Percentiles rank a stretch among this genome's conserved stretches.
Evolutionary conservation across 1,140 invertebrate species (phyloP).

Genomic region (Musca domestica): DNA sequence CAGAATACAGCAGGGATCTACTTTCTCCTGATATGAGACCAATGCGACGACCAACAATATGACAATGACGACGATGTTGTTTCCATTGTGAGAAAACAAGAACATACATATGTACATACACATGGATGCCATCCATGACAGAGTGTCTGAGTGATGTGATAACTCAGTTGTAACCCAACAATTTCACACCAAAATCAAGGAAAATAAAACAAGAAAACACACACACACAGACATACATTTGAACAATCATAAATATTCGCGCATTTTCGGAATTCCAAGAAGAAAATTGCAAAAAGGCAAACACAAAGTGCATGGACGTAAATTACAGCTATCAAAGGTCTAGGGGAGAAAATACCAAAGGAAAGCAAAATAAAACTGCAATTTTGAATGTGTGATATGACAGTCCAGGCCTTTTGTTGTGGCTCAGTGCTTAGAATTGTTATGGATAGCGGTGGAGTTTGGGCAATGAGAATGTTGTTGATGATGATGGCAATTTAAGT

Average conservation of each 20-base stretch:
- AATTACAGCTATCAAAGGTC: neutral
- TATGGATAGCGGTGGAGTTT: neutral
- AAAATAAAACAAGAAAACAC: neutral
- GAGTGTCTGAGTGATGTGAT: constrained; percentile 26
- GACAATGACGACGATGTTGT: neutral
- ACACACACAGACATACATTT: neutral
- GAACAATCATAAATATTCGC: constrained; percentile 22
- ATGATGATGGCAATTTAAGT: constrained; percentile 52
- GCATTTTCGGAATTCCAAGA: constrained; percentile 3
- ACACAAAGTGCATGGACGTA: neutral
- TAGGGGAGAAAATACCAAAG: neutral
- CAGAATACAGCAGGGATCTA: neutral
- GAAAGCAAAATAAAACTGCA: constrained; percentile 11
- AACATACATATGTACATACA: no score
- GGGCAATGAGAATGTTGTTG: constrained; percentile 9
- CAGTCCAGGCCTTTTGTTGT: neutral
- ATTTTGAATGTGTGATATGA: no score
- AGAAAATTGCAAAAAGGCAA: constrained; percentile 9
- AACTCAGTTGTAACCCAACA: constrained; percentile 23
- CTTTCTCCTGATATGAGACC: constrained; percentile 10
- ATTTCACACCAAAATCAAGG: constrained; percentile 11
- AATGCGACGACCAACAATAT: neutral
- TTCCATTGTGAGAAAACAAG: neutral
- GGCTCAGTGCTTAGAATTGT: neutral
- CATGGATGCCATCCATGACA: no score